Conservation (phyloP, 92 coral and sea anemone genomes). For the Hydrozoanthus gracilis region DNA sequence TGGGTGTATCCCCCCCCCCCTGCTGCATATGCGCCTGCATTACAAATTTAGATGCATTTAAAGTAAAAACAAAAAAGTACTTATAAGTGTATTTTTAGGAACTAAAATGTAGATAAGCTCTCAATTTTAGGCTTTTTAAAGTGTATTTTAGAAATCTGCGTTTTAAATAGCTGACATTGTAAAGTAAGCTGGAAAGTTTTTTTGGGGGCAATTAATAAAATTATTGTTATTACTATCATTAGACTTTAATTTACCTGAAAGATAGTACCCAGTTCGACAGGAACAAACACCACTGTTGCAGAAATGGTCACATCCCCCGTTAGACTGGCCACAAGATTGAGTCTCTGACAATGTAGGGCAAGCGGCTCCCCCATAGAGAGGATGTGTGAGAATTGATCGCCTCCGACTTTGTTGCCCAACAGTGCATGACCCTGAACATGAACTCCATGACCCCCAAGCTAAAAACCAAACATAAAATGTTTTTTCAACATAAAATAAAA, state of each 20-base stretch:
- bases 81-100: too few species aligned
- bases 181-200: too few species aligned
- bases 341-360: slow-evolving; percentile 40
- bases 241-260: slow-evolving; percentile 42
- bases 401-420: slow-evolving; percentile 58
- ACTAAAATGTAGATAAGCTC: too few species aligned
- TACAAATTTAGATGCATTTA: too few species aligned
- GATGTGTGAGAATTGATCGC: slow-evolving; percentile 33
- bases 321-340: slow-evolving; percentile 61
- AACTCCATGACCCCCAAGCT: slow-evolving; percentile 77
- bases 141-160: too few species aligned
- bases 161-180: too few species aligned
- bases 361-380: slow-evolving; percentile 68
- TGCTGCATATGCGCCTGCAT: too few species aligned
- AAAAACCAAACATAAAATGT: background rate
- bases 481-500: background rate
- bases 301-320: slow-evolving; percentile 74
- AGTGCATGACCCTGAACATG: slow-evolving; percentile 60
- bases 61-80: too few species aligned
- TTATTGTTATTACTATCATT: too few species aligned
- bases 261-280: slow-evolving; percentile 64
- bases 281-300: slow-evolving; percentile 74
- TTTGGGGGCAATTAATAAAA: too few species aligned
- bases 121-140: too few species aligned
- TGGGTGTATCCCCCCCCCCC: too few species aligned